Conservation (phyloP, 1,140 invertebrate genomes). For the Temnothorax nylanderi region DNA sequence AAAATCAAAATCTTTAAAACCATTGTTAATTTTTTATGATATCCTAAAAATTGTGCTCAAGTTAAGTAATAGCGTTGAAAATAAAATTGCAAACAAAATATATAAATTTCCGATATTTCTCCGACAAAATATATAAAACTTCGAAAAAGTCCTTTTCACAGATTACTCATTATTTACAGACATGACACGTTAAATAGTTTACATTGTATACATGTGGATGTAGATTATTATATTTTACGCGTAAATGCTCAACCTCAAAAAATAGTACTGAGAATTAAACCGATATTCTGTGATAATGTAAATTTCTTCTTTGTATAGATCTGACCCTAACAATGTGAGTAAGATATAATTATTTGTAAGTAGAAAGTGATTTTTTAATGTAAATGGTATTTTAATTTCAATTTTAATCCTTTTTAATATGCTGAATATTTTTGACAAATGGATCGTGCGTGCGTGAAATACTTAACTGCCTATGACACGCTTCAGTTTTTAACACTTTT, state of each 20-base stretch:
- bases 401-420: neutral
- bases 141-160: too few relatives aligned
- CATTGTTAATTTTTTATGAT: too few relatives aligned
- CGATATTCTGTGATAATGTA: neutral
- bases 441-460: neutral
- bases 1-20: too few relatives aligned
- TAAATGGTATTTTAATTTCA: neutral
- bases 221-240: too few relatives aligned
- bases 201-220: too few relatives aligned
- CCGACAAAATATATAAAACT: too few relatives aligned
- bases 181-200: too few relatives aligned
- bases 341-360: neutral
- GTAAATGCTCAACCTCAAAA: neutral
- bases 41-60: too few relatives aligned
- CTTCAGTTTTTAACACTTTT: neutral
- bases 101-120: too few relatives aligned
- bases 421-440: neutral
- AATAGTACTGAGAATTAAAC: neutral
- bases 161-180: too few relatives aligned
- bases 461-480: neutral
- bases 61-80: too few relatives aligned
- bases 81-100: too few relatives aligned
- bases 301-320: neutral
- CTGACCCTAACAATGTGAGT: neutral
- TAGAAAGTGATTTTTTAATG: neutral